Evolutionary conservation across 1,140 invertebrate species (phyloP).

Genomic region (Octopus bimaculoides): DNA sequence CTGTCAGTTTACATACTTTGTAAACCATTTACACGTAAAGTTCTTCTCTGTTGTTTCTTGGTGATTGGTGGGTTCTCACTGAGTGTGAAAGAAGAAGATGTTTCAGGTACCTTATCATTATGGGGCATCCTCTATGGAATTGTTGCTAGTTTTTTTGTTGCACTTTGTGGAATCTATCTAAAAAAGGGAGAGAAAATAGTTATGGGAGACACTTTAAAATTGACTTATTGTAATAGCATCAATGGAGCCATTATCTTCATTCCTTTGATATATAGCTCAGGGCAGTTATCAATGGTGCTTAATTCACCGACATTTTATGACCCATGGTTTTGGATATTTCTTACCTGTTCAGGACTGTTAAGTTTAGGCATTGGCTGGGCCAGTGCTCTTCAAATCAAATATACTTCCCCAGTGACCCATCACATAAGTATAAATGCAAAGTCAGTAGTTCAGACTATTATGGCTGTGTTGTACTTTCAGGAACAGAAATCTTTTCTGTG

Average conservation of each 20-base stretch:
- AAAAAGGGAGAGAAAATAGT: slow-evolving; percentile 40
- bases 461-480: slow-evolving; percentile 48
- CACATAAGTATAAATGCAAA: slow-evolving; percentile 57
- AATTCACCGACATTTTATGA: slow-evolving; percentile 24
- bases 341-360: slow-evolving; percentile 45
- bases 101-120: slow-evolving; percentile 43
- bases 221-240: slow-evolving; percentile 49
- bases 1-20: slow-evolving; percentile 44
- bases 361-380: slow-evolving; percentile 52
- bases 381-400: slow-evolving; percentile 51
- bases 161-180: slow-evolving; percentile 50
- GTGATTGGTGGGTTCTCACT: slow-evolving; percentile 52
- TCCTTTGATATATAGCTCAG: slow-evolving; percentile 41
- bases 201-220: slow-evolving; percentile 40
- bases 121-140: slow-evolving; percentile 52
- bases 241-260: slow-evolving; percentile 47
- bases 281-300: slow-evolving; percentile 37
- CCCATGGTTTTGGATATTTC: slow-evolving; percentile 37
- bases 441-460: slow-evolving; percentile 52
- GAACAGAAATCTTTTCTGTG: slow-evolving; percentile 47
- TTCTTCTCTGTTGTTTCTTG: slow-evolving; percentile 43
- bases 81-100: slow-evolving; percentile 51
- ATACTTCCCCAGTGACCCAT: slow-evolving; percentile 55
- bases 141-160: slow-evolving; percentile 48
- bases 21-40: slow-evolving; percentile 31